These are phyloP conservation scores for Narcine bancroftii DNA, from an alignment of 2,113 vertebrate genomes.

Conservation along the genomic window DNA sequence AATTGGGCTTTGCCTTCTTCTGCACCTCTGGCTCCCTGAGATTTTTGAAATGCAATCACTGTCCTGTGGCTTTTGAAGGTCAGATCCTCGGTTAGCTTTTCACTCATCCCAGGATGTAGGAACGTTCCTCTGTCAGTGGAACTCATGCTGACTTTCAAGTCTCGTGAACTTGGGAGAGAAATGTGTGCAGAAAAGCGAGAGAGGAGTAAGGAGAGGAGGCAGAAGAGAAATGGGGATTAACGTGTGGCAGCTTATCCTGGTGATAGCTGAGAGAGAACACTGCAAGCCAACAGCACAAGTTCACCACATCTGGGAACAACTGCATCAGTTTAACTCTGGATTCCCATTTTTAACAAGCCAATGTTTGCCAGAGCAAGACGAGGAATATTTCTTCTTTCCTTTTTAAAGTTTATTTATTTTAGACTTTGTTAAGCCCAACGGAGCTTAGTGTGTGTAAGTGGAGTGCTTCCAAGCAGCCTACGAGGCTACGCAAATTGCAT, in stretches of 20 bases:
- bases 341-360: conserved; percentile 1
- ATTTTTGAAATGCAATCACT: neutral
- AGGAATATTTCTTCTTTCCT: neutral
- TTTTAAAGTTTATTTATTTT: conserved; percentile 1
- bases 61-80: neutral
- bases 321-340: neutral
- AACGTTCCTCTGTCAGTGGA: neutral
- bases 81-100: neutral
- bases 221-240: neutral
- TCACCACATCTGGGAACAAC: conserved; percentile 26
- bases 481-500: neutral
- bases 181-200: neutral
- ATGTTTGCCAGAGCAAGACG: neutral
- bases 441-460: neutral
- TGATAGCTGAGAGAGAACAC: neutral
- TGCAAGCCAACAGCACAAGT: neutral
- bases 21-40: neutral
- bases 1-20: neutral
- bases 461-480: neutral
- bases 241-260: neutral
- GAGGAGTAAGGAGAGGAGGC: neutral
- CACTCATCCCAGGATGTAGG: neutral
- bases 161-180: neutral
- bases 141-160: neutral
- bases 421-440: neutral